Conservation (phyloP, 2,797 vertebrate genomes). For the Amblyopsis hoosieri region DNA sequence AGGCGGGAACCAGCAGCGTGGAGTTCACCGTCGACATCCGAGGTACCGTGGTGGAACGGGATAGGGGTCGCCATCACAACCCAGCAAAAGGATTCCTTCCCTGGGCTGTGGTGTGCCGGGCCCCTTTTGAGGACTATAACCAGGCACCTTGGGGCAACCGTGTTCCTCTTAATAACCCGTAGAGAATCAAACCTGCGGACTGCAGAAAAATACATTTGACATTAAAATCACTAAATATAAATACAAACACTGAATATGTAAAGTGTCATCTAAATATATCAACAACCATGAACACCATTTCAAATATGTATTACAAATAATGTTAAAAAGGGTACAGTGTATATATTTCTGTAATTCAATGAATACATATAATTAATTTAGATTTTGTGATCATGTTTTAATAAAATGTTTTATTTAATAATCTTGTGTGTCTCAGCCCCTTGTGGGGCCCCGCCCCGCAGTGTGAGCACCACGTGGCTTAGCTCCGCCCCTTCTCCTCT, state of each 20-base stretch:
- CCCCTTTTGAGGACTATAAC: background rate
- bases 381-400: background rate
- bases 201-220: too few species aligned
- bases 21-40: conserved; percentile 83
- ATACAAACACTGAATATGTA: too few species aligned
- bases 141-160: too few species aligned
- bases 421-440: background rate
- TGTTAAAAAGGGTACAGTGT: too few species aligned
- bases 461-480: background rate
- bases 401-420: background rate
- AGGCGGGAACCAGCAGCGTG: conserved; percentile 67
- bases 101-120: background rate
- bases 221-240: too few species aligned
- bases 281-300: too few species aligned
- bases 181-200: too few species aligned
- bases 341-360: too few species aligned
- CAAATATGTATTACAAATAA: too few species aligned
- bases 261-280: too few species aligned
- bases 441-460: background rate
- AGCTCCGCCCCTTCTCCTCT: background rate
- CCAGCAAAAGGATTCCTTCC: background rate
- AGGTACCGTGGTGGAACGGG: conserved; percentile 58
- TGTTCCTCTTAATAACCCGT: too few species aligned
- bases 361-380: too few species aligned
- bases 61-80: background rate